Evolutionary conservation across 2,113 vertebrate species (phyloP), one percentile per base, ranked within the genome.

Genomic region (Pelobates fuscus): DNA sequence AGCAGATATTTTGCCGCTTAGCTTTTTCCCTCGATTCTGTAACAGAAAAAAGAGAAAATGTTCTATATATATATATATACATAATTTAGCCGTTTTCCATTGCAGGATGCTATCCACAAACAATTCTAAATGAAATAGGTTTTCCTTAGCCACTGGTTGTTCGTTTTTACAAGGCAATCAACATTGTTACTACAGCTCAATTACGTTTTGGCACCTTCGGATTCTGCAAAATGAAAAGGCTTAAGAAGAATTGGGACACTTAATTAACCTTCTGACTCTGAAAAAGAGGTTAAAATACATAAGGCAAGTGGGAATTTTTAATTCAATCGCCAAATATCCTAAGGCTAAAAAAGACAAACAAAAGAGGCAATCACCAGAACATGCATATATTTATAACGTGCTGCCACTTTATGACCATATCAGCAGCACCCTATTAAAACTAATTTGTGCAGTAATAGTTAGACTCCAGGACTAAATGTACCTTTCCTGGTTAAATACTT

Each of bases 21-120:
- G 78, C 82, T 84, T 88, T 81, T 80, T 85, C 68, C 78, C 71
- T 74, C 49, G 69, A 80, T 82, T 86, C 80, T 88, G 76, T 29
- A 20, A 44, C 24, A 20, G 52, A 67, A 20, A 78, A 11, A 77
- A 59, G 49, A 6, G 3, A 17, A 30, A 57, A 43, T 55, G 12
- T 20, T 23, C 6, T 3, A 21, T 23, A 24, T 23, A 60, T 29
- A 12, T 60, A 62, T 21, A 32, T 11, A 62, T 62, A 32, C 24
- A 32, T 32, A n/a, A 32, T 32, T 10, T n/a, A 62, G 15, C 17
- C 32, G 5, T 7, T 18, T 18, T 55, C 52, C 52, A 8, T 8
- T 55, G 52, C 52, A 20, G 3, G 20, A 6, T 55, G 52, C 12
- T 55, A 8, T 23, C 5, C 52, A 55, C 20, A 8, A 17, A 8